Conservation (phyloP, 1,140 invertebrate genomes). For the Arion vulgaris region DNA sequence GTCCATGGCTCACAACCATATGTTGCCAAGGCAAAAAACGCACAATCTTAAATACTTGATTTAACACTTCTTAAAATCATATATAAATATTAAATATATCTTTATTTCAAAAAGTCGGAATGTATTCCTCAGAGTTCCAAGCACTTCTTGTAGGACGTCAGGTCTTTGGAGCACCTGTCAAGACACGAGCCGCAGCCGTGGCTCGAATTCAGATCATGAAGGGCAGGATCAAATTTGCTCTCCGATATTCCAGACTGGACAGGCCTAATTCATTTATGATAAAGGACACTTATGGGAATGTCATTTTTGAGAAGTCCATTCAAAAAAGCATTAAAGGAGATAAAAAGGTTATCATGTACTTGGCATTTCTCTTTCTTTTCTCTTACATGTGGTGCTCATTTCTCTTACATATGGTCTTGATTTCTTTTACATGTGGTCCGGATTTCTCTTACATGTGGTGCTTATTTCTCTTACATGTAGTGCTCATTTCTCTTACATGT, state of each 20-base stretch:
- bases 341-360: slow-evolving; percentile 73
- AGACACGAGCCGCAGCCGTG: slow-evolving; percentile 39
- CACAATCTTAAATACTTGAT: too few species aligned
- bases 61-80: too few species aligned
- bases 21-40: too few species aligned
- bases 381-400: too few species aligned
- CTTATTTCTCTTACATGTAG: too few species aligned
- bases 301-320: slow-evolving; percentile 40
- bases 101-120: too few species aligned
- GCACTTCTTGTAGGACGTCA: slow-evolving; percentile 41
- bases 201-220: slow-evolving; percentile 28
- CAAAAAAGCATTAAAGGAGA: slow-evolving; percentile 36
- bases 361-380: not conserved
- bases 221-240: slow-evolving; percentile 39
- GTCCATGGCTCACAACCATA: too few species aligned
- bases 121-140: slow-evolving; percentile 43
- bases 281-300: slow-evolving; percentile 42
- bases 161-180: slow-evolving; percentile 30
- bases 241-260: slow-evolving; percentile 43
- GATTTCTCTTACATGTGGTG: too few species aligned
- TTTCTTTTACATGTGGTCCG: too few species aligned
- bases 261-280: slow-evolving; percentile 42
- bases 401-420: too few species aligned
- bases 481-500: too few species aligned
- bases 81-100: not conserved